Base-by-base conservation (phyloP, 2,888 invertebrate species). In the Parnassius apollo region DNA sequence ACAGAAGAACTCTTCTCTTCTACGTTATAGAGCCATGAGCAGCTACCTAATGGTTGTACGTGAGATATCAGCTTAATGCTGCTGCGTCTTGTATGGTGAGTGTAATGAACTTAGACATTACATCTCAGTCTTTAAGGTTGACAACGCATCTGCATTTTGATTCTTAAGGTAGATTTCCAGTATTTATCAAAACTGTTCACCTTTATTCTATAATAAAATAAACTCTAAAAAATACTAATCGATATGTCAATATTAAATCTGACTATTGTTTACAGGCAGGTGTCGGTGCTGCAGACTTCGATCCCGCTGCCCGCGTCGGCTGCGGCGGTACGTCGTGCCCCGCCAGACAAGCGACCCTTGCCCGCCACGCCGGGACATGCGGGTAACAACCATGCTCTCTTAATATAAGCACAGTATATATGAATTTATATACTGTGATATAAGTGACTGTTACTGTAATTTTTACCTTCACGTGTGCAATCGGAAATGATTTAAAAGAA, bases 231-330 rank as follows among this genome's bases (percentile, higher is more conserved):
- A 35, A 35, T 8, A 11, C 44, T 11, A 3, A 13, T 48, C 3
- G 1, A 10, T 8, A 1, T 25, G 25, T 11, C 25, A 51, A 50
- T 56, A 25, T n/a, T 12, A 51, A n/a, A 59, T 49, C 4, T 48
- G n/a, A 53, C 78, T 73, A 55, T 87, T 74, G 70, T 69, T 91
- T 90, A 64, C 93, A 95, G 95, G 86, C 95, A 95, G 91, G 93
- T 94, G 82, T 93, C 93, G 73, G 93, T 94, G 79, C 93, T 94
- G 76, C 94, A 94, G 77, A 95, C 96, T 70, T 95, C 95, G 76
- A 96, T 96, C 77, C 96, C 96, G 62, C 83, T 96, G 75, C 96
- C 96, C 52, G 96, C 96, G 65, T 95, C 96, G 44, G 95, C 96
- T 68, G 93, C 95, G 74, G 96, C 96, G 58, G 94, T 94, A 68